Percentiles rank a stretch among this genome's conserved stretches.
phyloP scores from a whole-genome alignment of 1,140 invertebrate species.

The Drosophila mayri region DNA sequence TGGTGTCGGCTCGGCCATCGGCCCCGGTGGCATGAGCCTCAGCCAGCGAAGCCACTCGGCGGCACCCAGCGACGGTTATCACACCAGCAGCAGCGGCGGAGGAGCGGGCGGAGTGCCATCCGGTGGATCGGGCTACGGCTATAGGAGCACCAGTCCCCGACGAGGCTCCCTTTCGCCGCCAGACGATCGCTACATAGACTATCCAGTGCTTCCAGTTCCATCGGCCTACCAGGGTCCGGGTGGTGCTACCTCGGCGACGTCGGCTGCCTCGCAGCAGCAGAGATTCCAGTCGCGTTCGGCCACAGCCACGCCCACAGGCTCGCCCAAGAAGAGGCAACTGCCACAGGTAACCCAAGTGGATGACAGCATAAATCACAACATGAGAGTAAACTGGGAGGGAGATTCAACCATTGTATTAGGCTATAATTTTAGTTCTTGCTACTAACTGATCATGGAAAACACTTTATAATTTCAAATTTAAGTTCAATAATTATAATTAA shows the following conservation, averaged over 20 bases:
- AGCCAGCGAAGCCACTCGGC: conserved; percentile 85
- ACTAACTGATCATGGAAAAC: background rate
- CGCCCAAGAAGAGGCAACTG: conserved; percentile 97
- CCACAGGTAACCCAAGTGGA: conserved; percentile 90
- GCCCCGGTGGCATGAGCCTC: conserved; percentile 86
- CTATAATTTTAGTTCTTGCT: background rate
- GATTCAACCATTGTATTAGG: background rate
- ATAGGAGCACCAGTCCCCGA: conserved; percentile 82
- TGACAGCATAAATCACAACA: background rate
- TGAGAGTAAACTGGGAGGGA: background rate
- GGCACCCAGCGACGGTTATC: conserved; percentile 84
- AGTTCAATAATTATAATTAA: background rate
- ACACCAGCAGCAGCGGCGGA: conserved; percentile 46
- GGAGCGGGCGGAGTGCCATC: conserved; percentile 22
- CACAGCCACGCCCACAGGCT: conserved; percentile 96
- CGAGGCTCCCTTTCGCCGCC: conserved; percentile 84
- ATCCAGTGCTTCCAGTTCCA: conserved; percentile 84
- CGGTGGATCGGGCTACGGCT: conserved; percentile 71
- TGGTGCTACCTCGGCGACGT: conserved; percentile 34
- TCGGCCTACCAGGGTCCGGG: conserved; percentile 45
- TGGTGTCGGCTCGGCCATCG: conserved; percentile 80
- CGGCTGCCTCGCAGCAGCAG: conserved; percentile 84
- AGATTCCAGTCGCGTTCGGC: conserved; percentile 93
- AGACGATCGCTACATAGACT: conserved; percentile 84
- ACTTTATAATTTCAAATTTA: background rate